Conservation (phyloP, 2,888 invertebrate species). For the Mystacides longicornis region DNA sequence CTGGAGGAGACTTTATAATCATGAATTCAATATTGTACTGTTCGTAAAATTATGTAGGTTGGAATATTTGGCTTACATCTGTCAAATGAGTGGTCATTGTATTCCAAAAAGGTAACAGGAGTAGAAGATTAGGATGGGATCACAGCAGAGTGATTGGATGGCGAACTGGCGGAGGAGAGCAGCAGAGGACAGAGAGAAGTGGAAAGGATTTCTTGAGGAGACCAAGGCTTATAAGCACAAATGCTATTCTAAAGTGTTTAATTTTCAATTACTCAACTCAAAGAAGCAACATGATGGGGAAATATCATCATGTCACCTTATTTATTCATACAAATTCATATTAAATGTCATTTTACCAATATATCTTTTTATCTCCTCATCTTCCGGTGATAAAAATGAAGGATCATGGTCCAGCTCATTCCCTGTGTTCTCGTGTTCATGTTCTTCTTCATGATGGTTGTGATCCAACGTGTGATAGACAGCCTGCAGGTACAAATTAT, state of each 20-base stretch:
- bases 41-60: no score
- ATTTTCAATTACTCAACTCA: no score
- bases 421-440: conserved; percentile 33
- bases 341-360: conserved; percentile 34
- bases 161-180: neutral
- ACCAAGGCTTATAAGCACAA: no score
- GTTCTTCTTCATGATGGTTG: conserved; percentile 41
- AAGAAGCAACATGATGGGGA: no score
- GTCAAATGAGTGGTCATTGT: neutral
- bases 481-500: no score
- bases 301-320: no score
- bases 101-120: neutral
- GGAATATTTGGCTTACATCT: neutral
- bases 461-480: conserved; percentile 67
- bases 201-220: no score
- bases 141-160: neutral
- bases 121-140: neutral
- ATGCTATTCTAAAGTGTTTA: no score
- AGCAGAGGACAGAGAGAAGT: neutral
- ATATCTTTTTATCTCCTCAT: conserved; percentile 29
- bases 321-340: no score
- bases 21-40: no score
- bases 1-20: no score
- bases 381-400: conserved; percentile 6
- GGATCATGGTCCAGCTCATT: conserved; percentile 36